A percentile compares a stretch with the other conserved stretches of the same genome.
Conservation (phyloP, 2,797 vertebrate genomes). For the Falco naumanni region DNA sequence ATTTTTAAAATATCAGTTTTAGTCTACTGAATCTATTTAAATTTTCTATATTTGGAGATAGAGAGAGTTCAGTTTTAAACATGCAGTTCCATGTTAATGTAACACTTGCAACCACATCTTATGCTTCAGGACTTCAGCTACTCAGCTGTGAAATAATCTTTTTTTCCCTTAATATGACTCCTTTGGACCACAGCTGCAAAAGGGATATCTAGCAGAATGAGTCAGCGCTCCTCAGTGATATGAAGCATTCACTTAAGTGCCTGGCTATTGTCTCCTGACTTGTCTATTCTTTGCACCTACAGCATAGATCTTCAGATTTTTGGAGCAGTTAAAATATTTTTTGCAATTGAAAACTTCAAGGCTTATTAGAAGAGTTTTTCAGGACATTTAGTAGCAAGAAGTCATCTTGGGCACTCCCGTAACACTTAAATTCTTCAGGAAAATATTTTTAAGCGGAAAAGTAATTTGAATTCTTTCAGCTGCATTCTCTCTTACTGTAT, state of each 20-base stretch:
- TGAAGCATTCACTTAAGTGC: not conserved
- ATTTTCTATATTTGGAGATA: not conserved
- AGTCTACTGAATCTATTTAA: not conserved
- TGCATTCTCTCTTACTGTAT: not conserved
- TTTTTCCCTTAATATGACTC: not conserved
- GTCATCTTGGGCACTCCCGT: not conserved
- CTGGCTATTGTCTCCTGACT: not conserved
- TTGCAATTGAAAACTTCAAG: not conserved
- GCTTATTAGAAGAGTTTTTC: not conserved
- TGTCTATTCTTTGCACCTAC: not conserved
- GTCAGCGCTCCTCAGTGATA: not conserved
- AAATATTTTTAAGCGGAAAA: not conserved
- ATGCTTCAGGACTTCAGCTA: not conserved
- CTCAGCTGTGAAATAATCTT: constrained; percentile 22
- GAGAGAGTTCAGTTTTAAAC: not conserved
- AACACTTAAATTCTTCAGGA: not conserved
- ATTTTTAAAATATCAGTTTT: not conserved
- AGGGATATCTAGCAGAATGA: not conserved
- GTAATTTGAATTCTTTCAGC: not conserved
- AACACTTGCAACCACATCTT: not conserved
- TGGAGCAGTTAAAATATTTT: not conserved
- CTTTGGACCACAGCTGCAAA: constrained; percentile 6
- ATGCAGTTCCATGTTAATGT: not conserved
- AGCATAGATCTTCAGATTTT: not conserved
- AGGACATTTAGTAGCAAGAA: not conserved